Evolutionary conservation across 2,797 vertebrate genomes (phyloP).

Genomic region (Falco naumanni): DNA sequence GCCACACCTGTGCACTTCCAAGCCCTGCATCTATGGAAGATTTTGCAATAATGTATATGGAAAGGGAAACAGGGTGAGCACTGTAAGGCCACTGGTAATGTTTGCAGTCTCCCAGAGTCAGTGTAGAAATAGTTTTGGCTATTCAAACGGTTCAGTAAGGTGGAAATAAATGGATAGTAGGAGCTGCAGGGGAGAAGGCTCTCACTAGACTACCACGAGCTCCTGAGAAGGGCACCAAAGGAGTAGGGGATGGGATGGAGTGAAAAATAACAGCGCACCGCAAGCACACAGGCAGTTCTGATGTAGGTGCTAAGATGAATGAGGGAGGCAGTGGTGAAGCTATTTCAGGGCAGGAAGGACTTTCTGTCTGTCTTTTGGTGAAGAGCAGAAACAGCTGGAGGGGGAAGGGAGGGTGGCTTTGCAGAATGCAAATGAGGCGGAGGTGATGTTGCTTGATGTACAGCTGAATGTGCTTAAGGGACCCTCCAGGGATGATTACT

Average conservation of each 20-base stretch:
- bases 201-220: neutral
- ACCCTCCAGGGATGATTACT: slow-evolving; percentile 8
- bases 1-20: neutral
- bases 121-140: neutral
- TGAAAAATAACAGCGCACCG: neutral
- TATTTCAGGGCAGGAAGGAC: neutral
- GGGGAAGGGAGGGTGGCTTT: fast-evolving
- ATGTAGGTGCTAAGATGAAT: neutral
- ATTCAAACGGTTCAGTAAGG: neutral
- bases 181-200: neutral
- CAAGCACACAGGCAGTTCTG: neutral
- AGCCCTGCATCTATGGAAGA: neutral
- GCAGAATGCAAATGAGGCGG: neutral
- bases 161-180: neutral
- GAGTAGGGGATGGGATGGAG: neutral
- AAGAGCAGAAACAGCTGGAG: neutral
- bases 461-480: neutral
- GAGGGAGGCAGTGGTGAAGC: neutral
- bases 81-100: neutral
- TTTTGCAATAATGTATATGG: neutral
- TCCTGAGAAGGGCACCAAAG: neutral
- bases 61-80: neutral
- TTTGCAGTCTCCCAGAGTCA: neutral
- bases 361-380: neutral
- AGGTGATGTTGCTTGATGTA: neutral